Conservation (phyloP, 2,113 vertebrate species). For the Galeopterus variegatus region DNA sequence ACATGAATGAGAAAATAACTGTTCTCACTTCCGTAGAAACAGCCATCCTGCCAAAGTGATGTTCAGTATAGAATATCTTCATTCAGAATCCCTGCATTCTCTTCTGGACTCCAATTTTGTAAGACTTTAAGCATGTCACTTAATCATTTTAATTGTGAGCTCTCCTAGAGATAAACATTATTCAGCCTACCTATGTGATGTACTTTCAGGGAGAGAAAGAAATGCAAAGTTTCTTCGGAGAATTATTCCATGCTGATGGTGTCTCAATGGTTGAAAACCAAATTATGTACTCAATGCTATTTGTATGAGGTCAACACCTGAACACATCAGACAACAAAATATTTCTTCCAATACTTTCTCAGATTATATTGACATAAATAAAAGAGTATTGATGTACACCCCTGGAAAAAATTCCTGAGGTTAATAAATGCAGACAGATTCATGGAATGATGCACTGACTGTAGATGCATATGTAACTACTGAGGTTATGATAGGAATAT, state of each 20-base stretch:
- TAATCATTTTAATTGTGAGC: conserved; percentile 28
- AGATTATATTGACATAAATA: neutral
- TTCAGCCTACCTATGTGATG: neutral
- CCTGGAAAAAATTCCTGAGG: neutral
- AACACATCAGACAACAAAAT: neutral
- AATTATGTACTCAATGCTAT: neutral
- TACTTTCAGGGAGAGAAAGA: neutral
- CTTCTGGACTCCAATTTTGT: neutral
- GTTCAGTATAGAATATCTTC: neutral
- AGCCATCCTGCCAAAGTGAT: neutral
- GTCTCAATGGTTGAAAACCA: neutral
- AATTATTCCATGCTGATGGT: neutral
- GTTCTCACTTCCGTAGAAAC: neutral
- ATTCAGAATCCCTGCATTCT: neutral
- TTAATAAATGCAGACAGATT: neutral
- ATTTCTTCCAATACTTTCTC: neutral
- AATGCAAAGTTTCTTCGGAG: neutral
- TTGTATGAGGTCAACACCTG: neutral
- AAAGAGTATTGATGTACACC: neutral
- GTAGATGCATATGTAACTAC: neutral
- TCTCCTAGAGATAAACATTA: neutral
- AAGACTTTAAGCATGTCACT: neutral
- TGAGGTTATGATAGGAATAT: neutral
- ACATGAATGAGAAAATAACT: neutral
- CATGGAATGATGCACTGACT: neutral